Evolutionary conservation across 2,888 invertebrate species (phyloP).

Genomic region (Galeopsomyia nigrocyanea): DNA sequence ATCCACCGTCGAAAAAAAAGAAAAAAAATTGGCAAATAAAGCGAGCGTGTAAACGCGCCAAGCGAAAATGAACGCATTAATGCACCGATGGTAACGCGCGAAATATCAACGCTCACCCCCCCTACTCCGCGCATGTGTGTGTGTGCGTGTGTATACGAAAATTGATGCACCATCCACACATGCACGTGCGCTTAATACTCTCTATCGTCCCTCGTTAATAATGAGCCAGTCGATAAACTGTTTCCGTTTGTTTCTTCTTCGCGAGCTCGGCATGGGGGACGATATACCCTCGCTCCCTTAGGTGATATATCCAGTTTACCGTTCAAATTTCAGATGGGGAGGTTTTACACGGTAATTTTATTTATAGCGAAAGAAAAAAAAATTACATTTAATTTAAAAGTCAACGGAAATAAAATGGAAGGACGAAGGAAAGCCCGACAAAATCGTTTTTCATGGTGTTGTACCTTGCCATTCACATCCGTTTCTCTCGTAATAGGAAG

Average conservation of each 20-base stretch:
- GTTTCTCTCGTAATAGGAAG: too few relatives aligned
- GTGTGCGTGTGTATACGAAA: conserved; percentile 6
- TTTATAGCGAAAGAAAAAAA: too few relatives aligned
- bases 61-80: conserved; percentile 44
- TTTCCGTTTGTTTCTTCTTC: conserved; percentile 46
- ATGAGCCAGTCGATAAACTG: too few relatives aligned
- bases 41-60: conserved; percentile 3
- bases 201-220: background rate
- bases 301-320: too few relatives aligned
- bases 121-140: conserved; percentile 11
- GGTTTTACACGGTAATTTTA: too few relatives aligned
- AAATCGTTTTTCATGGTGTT: too few relatives aligned
- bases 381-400: too few relatives aligned
- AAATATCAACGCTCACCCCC: conserved; percentile 31
- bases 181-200: conserved; percentile 27
- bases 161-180: conserved; percentile 32
- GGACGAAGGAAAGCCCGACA: too few relatives aligned
- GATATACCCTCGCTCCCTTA: too few relatives aligned
- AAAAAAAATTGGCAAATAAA: conserved; percentile 21
- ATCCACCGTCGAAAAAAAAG: background rate
- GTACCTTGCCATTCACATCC: too few relatives aligned
- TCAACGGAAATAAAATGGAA: too few relatives aligned
- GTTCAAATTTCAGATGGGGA: too few relatives aligned
- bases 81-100: conserved; percentile 16
- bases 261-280: background rate